A percentile compares a stretch with the other conserved stretches of the same genome.
phyloP scores from a whole-genome alignment of 2,888 invertebrate species.

The Hirtodrosophila duncani region DNA sequence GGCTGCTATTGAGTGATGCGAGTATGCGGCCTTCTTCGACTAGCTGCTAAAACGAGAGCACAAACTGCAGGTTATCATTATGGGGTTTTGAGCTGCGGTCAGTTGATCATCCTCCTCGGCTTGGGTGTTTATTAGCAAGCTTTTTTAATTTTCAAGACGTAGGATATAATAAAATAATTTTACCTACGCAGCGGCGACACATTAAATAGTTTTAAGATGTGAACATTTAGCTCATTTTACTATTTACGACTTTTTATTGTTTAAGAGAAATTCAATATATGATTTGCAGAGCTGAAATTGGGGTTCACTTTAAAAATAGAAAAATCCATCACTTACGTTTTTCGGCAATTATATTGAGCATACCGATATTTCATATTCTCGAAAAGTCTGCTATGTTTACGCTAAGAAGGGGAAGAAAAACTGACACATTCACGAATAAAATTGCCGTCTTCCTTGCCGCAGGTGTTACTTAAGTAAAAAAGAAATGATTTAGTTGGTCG shows the following conservation, averaged over 20 bases:
- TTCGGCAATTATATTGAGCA: too few species aligned
- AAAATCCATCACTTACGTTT: too few species aligned
- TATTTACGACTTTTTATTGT: too few species aligned
- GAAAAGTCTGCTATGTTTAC: constrained; percentile 12
- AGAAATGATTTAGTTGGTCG: not conserved
- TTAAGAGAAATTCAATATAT: too few species aligned
- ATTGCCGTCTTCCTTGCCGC: constrained; percentile 34
- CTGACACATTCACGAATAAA: constrained; percentile 18
- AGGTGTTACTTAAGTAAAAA: constrained; percentile 36
- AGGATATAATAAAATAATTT: too few species aligned
- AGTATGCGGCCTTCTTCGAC: constrained; percentile 11
- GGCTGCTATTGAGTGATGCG: constrained; percentile 22
- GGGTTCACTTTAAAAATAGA: too few species aligned
- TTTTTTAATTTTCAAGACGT: too few species aligned
- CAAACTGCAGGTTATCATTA: constrained; percentile 61
- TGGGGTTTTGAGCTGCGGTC: constrained; percentile 65
- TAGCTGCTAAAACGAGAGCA: constrained; percentile 29
- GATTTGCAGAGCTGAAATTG: too few species aligned
- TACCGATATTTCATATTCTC: too few species aligned
- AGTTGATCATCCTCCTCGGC: constrained; percentile 37
- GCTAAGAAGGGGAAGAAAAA: constrained; percentile 9
- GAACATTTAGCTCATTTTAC: too few species aligned
- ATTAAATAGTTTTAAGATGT: too few species aligned
- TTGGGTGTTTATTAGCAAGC: constrained; percentile 6
- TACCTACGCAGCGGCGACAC: too few species aligned